Conservation (phyloP, 1,140 invertebrate species). For the Lordiphosa clarofinis region DNA sequence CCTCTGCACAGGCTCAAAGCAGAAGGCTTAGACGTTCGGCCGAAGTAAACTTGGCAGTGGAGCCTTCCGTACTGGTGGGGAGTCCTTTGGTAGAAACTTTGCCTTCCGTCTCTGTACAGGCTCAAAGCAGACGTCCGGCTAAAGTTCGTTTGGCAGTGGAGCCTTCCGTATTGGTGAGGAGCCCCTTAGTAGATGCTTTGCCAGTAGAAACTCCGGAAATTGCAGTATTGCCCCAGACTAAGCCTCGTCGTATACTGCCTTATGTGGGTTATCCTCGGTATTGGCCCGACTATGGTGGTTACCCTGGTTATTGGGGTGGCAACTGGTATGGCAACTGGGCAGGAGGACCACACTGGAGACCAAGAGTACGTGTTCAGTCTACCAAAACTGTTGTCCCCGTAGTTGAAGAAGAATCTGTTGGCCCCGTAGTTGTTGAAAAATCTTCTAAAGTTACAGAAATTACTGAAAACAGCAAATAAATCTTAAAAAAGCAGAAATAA, state of each 20-base stretch:
- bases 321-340: conserved; percentile 19
- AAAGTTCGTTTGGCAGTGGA: conserved; percentile 6
- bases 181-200: not conserved
- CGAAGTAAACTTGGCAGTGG: conserved; percentile 21
- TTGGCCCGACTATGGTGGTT: conserved; percentile 34
- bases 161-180: conserved; percentile 2
- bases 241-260: conserved; percentile 3
- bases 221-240: not conserved
- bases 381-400: not conserved
- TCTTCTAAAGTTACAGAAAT: too few relatives aligned
- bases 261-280: conserved; percentile 19
- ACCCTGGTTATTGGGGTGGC: conserved; percentile 28
- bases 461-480: too few relatives aligned
- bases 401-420: too few relatives aligned
- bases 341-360: conserved; percentile 9
- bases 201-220: not conserved
- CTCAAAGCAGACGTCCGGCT: conserved; percentile 13
- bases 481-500: too few relatives aligned
- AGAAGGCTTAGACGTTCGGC: conserved; percentile 12
- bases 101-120: conserved; percentile 21
- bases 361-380: conserved; percentile 6
- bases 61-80: conserved; percentile 7
- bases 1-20: conserved; percentile 26
- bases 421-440: too few relatives aligned
- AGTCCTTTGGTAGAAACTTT: too few relatives aligned